phyloP scores from a whole-genome alignment of 2,797 vertebrate genomes.

The Pipistrellus kuhlii region DNA sequence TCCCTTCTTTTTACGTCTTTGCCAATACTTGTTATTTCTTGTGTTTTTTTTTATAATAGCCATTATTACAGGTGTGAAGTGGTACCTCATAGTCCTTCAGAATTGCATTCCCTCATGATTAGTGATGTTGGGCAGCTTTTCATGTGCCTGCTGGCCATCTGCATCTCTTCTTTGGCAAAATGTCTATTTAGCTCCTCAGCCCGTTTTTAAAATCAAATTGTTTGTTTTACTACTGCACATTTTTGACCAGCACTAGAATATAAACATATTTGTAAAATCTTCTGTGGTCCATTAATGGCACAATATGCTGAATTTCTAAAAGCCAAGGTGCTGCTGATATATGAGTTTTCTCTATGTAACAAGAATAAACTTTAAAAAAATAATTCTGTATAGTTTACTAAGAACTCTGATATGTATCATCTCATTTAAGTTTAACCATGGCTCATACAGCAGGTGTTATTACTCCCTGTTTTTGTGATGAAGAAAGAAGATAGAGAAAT shows the following conservation, averaged over 20 bases:
- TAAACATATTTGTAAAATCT: constrained; percentile 63
- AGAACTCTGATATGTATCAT: background rate
- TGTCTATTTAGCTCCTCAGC: background rate
- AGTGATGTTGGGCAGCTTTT: background rate
- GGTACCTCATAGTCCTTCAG: background rate
- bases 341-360: background rate
- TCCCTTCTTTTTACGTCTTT: background rate
- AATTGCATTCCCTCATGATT: background rate
- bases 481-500: constrained; percentile 26
- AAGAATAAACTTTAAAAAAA: background rate
- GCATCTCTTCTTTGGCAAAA: background rate
- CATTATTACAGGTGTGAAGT: background rate
- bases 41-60: background rate
- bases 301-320: background rate
- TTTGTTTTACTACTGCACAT: constrained; percentile 4
- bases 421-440: background rate
- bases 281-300: constrained; percentile 25
- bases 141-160: background rate
- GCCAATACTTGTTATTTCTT: background rate
- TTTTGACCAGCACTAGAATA: constrained; percentile 60
- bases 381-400: constrained; percentile 3
- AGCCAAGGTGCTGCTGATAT: background rate
- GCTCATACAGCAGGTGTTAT: background rate
- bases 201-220: background rate
- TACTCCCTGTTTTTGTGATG: background rate